A percentile compares a stretch with the other conserved stretches of the same genome.
These are phyloP conservation scores for Lamproptera curius DNA, from an alignment of 2,888 invertebrate species.

Conservation along the genomic window DNA sequence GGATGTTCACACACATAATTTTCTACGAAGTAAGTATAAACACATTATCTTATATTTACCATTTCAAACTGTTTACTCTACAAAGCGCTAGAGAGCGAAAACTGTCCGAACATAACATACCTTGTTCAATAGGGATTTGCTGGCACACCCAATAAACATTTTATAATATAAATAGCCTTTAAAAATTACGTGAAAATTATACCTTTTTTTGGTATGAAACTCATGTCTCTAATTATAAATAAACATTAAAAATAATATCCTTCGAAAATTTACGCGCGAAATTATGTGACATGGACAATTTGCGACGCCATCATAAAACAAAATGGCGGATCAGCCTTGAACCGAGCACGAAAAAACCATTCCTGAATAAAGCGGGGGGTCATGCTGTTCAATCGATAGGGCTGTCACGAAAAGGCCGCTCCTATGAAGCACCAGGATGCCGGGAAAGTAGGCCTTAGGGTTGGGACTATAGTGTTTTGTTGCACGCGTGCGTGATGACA, in stretches of 20 bases:
- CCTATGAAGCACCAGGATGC: background rate
- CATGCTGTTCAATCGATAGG: slow-evolving; percentile 23
- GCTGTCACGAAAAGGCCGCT: slow-evolving; percentile 23
- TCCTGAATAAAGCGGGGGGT: slow-evolving; percentile 23
- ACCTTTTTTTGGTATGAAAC: background rate
- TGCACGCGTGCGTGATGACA: slow-evolving; percentile 7
- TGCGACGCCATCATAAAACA: background rate
- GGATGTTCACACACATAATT: too few relatives aligned
- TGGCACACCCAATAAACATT: too few relatives aligned
- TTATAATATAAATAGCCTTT: too few relatives aligned
- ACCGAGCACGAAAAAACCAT: slow-evolving; percentile 11
- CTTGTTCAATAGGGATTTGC: too few relatives aligned
- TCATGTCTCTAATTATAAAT: background rate
- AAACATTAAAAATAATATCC: background rate
- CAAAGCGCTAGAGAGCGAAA: too few relatives aligned
- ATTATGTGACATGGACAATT: background rate
- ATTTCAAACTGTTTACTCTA: too few relatives aligned
- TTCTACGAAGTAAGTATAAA: too few relatives aligned
- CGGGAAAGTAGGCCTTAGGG: background rate
- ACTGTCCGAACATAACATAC: too few relatives aligned
- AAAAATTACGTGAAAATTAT: too few relatives aligned
- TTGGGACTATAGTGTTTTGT: background rate
- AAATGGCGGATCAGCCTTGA: slow-evolving; percentile 13
- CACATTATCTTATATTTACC: too few relatives aligned
- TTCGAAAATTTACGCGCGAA: background rate